A percentile compares a stretch with the other conserved stretches of the same genome.
These are phyloP conservation scores for Pseudomyrmex sp. DNA, from an alignment of 1,140 invertebrate genomes.

Conservation along the genomic window DNA sequence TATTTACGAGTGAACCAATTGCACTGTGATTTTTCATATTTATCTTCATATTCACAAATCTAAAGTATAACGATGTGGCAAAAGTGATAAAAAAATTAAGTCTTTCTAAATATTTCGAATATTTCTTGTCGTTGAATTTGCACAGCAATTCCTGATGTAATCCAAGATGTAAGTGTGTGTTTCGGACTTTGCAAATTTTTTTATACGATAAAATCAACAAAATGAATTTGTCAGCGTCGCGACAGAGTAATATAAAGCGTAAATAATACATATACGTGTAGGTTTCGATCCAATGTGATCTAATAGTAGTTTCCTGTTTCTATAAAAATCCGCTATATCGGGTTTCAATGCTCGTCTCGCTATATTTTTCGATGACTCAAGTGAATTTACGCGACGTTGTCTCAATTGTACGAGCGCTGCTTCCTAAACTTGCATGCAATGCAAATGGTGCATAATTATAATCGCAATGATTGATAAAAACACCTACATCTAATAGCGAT, in stretches of 20 bases:
- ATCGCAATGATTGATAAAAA: neutral
- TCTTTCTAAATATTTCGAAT: neutral
- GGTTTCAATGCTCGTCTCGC: conserved; percentile 9
- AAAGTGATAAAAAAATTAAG: neutral
- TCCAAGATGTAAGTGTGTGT: neutral
- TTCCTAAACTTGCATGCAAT: conserved; percentile 23
- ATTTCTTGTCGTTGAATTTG: no score
- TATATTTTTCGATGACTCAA: conserved; percentile 34
- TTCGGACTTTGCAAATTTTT: neutral
- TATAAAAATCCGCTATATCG: conserved; percentile 34
- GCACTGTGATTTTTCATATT: no score
- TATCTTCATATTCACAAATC: no score
- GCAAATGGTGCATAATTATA: neutral
- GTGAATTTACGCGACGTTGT: neutral
- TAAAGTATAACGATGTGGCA: no score
- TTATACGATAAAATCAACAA: neutral
- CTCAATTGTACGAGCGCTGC: neutral
- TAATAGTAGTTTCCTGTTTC: conserved; percentile 34
- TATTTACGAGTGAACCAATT: neutral
- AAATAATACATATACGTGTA: neutral
- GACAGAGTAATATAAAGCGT: neutral
- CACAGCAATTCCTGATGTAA: no score
- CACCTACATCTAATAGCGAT: no score
- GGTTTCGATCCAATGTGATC: conserved; percentile 5
- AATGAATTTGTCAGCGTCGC: conserved; percentile 9